Evolutionary conservation across 2,797 vertebrate genomes (phyloP).

Genomic region (Urocyon cinereoargenteus): DNA sequence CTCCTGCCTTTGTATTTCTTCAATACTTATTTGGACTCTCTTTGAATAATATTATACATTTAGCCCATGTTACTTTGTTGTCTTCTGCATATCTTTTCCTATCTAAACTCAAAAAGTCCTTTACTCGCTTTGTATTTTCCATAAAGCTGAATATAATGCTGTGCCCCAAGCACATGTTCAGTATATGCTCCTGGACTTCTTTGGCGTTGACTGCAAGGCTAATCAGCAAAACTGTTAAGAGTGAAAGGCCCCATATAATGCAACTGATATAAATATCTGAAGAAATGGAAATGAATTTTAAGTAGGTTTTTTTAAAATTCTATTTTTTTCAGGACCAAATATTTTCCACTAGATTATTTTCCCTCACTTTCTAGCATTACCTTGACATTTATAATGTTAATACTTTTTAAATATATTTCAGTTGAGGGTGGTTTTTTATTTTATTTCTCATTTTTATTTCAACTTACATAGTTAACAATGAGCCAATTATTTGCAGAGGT

Average conservation of each 20-base stretch:
- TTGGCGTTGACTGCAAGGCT: background rate
- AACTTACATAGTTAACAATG: constrained; percentile 30
- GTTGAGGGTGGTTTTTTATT: background rate
- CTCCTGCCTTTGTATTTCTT: constrained; percentile 14
- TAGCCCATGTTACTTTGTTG: background rate
- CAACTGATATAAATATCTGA: background rate
- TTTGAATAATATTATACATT: background rate
- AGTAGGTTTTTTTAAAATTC: background rate
- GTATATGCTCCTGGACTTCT: too few relatives aligned
- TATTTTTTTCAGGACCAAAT: background rate
- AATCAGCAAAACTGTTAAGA: background rate
- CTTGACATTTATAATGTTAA: constrained; percentile 29
- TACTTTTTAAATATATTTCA: background rate
- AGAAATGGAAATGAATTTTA: background rate
- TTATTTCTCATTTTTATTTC: constrained; percentile 56
- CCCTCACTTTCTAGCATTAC: constrained; percentile 3
- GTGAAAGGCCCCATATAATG: background rate
- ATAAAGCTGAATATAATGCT: background rate
- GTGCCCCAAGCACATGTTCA: background rate
- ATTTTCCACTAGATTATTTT: constrained; percentile 10
- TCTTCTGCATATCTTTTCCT: background rate
- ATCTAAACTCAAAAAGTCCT: background rate
- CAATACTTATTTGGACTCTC: background rate
- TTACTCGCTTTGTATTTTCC: background rate
- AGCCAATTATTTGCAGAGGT: constrained; percentile 48